phyloP scores from a whole-genome alignment of 2,113 vertebrate species.

The Jacana jacana region DNA sequence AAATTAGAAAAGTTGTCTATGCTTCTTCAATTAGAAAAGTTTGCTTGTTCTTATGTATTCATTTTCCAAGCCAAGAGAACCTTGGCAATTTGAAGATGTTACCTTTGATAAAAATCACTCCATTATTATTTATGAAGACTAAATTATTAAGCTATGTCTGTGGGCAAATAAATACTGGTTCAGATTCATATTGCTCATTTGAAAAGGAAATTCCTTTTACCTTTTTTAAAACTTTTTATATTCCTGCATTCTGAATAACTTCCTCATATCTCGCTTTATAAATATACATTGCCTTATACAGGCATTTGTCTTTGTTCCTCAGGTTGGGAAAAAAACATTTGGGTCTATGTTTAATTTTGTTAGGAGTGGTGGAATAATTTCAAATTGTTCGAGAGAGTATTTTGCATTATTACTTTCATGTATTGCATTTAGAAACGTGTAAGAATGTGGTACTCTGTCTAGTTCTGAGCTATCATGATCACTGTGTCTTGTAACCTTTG shows the following conservation, averaged over 20 bases:
- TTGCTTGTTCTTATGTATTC: background rate
- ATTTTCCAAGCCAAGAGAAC: background rate
- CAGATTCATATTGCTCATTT: background rate
- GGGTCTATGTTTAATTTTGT: background rate
- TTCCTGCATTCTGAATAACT: background rate
- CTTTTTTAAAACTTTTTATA: background rate
- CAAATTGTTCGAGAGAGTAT: background rate
- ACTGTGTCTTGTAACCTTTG: fast-evolving
- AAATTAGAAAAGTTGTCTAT: background rate
- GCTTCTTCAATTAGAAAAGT: background rate
- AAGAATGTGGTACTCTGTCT: background rate
- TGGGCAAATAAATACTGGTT: background rate
- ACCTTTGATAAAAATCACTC: background rate
- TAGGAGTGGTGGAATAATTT: background rate
- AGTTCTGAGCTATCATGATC: background rate
- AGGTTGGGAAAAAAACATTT: background rate
- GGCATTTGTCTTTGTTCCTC: background rate
- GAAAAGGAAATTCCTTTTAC: background rate
- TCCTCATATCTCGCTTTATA: background rate
- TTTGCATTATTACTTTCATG: background rate
- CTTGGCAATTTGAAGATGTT: background rate
- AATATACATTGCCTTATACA: background rate
- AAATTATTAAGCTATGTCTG: background rate
- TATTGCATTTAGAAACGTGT: background rate
- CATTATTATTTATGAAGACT: constrained; percentile 6